Conservation (phyloP, 2,113 vertebrate species). For the Acrocephalus arundinaceus region DNA sequence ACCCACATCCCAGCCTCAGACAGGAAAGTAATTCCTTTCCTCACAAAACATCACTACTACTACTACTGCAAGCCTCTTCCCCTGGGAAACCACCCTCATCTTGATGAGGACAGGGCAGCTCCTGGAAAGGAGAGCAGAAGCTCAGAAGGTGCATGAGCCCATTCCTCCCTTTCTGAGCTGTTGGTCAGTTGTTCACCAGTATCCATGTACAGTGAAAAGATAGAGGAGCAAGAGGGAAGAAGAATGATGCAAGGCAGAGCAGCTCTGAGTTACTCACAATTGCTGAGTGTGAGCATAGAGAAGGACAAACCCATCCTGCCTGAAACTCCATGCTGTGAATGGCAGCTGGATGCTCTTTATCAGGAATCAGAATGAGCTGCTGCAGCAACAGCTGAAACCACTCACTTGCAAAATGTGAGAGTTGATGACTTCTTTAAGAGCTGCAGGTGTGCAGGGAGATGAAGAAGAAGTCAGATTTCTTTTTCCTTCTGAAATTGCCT, state of each 20-base stretch:
- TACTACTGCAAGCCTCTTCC: background rate
- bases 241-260: background rate
- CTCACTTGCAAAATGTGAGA: background rate
- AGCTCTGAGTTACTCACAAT: background rate
- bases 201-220: background rate
- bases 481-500: background rate
- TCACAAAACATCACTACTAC: background rate
- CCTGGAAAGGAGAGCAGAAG: background rate
- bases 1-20: background rate
- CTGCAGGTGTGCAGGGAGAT: background rate
- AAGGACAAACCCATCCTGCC: background rate
- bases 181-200: background rate
- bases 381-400: background rate
- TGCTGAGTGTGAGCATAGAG: accelerated
- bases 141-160: accelerated
- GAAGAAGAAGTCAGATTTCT: background rate
- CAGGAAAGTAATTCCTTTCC: background rate
- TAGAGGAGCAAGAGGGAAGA: background rate
- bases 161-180: background rate
- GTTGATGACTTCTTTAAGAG: background rate
- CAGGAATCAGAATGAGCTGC: background rate
- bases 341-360: background rate
- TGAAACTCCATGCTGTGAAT: background rate
- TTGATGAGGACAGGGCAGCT: background rate
- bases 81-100: background rate